These are phyloP conservation scores for Ophiodon elongatus DNA, from an alignment of 2,113 vertebrate species.

Conservation along the genomic window DNA sequence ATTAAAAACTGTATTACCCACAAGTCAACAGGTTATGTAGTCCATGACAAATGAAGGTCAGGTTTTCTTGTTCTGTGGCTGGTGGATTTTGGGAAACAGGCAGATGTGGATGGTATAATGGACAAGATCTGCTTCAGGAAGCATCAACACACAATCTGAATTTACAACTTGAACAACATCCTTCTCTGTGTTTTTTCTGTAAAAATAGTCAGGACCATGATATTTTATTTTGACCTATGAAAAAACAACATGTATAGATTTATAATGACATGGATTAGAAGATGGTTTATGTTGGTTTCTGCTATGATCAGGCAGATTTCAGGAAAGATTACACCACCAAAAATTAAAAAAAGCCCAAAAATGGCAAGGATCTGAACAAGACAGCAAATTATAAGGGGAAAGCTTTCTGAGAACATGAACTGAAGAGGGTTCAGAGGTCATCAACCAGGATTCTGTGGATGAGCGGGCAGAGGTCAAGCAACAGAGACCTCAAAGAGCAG, in stretches of 20 bases:
- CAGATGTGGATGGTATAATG: conserved; percentile 24
- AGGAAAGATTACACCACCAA: background rate
- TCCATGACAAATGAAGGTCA: conserved; percentile 73
- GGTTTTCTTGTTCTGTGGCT: conserved; percentile 35
- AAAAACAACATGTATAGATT: background rate
- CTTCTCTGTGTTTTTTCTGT: background rate
- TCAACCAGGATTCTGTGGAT: background rate
- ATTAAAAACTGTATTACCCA: conserved; percentile 77
- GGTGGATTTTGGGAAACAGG: conserved; percentile 43
- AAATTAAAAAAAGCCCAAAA: background rate
- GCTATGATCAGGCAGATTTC: background rate
- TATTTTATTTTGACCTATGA: background rate
- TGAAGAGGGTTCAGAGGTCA: background rate
- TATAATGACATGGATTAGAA: background rate
- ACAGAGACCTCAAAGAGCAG: background rate
- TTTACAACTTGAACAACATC: background rate
- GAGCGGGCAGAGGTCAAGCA: background rate
- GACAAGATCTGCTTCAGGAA: conserved; percentile 8
- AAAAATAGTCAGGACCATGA: background rate
- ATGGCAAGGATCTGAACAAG: background rate
- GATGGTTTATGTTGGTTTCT: background rate
- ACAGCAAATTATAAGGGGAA: background rate
- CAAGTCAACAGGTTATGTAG: conserved; percentile 73
- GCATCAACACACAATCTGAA: conserved; percentile 4
- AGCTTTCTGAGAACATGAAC: background rate